A percentile compares a stretch with the other conserved stretches of the same genome.
These are phyloP conservation scores for Drosophila miranda DNA, from an alignment of 1,140 invertebrate genomes.

Conservation along the genomic window DNA sequence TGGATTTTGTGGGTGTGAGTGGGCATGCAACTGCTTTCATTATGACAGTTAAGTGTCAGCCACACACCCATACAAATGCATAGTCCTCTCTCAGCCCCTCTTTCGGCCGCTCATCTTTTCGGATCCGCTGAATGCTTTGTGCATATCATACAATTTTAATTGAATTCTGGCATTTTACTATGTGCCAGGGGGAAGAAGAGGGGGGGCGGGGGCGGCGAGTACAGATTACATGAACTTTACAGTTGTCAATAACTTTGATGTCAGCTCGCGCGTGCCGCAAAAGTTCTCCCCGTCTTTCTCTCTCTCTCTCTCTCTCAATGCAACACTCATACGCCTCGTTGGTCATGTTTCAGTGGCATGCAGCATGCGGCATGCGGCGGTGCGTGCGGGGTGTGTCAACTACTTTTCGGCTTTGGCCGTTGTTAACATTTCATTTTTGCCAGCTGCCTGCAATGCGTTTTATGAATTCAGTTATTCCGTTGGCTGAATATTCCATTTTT, in stretches of 20 bases:
- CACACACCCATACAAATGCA: no score
- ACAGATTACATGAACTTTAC: slow-evolving; percentile 68
- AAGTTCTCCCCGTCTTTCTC: neutral
- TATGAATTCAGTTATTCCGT: slow-evolving; percentile 64
- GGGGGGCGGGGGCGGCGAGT: slow-evolving; percentile 12
- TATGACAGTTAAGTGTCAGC: slow-evolving; percentile 53
- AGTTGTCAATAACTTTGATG: slow-evolving; percentile 77
- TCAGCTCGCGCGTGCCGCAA: slow-evolving; percentile 18
- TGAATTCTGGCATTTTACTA: slow-evolving; percentile 75
- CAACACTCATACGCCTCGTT: slow-evolving; percentile 68
- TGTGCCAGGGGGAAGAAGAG: slow-evolving; percentile 10
- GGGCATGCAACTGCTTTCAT: slow-evolving; percentile 62
- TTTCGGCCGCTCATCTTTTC: slow-evolving; percentile 2
- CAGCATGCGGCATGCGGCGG: neutral
- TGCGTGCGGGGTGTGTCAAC: slow-evolving; percentile 32
- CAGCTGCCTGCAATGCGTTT: slow-evolving; percentile 43
- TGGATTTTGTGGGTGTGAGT: slow-evolving; percentile 19
- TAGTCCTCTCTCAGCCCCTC: slow-evolving; percentile 1
- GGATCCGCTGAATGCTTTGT: slow-evolving; percentile 53
- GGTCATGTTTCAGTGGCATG: slow-evolving; percentile 33
- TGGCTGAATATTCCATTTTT: slow-evolving; percentile 64
- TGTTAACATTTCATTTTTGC: slow-evolving; percentile 64
- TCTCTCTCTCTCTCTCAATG: slow-evolving; percentile 11
- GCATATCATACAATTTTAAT: slow-evolving; percentile 76
- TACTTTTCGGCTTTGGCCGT: slow-evolving; percentile 71